Evolutionary conservation across 2,797 vertebrate genomes (phyloP).

Genomic region (Fundulus diaphanus): DNA sequence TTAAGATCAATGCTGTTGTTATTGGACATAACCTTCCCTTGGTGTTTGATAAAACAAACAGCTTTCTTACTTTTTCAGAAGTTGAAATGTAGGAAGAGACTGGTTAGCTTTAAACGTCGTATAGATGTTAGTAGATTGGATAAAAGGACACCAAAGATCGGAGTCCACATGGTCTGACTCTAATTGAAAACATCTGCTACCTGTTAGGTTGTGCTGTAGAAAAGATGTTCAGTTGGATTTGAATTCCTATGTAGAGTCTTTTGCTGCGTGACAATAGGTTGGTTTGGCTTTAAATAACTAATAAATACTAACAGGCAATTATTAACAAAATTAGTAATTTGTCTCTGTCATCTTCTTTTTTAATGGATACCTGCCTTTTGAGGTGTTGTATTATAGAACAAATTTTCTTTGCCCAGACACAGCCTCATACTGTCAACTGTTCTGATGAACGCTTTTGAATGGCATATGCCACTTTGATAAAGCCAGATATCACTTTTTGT

Average conservation of each 20-base stretch:
- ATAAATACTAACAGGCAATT: too few species aligned
- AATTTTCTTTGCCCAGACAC: too few species aligned
- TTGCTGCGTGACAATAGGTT: too few species aligned
- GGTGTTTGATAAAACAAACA: background rate
- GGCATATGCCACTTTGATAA: too few species aligned
- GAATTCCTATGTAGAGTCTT: background rate
- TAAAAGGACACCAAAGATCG: background rate
- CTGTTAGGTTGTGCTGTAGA: background rate
- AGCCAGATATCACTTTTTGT: too few species aligned
- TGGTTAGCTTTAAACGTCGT: background rate
- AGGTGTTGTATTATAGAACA: too few species aligned
- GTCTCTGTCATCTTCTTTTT: too few species aligned
- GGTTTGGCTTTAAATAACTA: too few species aligned
- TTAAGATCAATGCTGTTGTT: background rate
- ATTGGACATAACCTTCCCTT: background rate
- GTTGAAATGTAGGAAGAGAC: background rate
- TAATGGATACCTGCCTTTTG: too few species aligned
- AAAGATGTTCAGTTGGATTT: background rate
- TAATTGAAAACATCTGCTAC: background rate
- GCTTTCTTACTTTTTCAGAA: background rate
- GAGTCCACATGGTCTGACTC: background rate
- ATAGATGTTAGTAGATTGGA: background rate
- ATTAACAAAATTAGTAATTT: too few species aligned
- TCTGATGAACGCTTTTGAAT: too few species aligned
- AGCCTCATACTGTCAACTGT: too few species aligned